Base-by-base conservation (phyloP, 2,888 invertebrate species). In the Macropis europaea region DNA sequence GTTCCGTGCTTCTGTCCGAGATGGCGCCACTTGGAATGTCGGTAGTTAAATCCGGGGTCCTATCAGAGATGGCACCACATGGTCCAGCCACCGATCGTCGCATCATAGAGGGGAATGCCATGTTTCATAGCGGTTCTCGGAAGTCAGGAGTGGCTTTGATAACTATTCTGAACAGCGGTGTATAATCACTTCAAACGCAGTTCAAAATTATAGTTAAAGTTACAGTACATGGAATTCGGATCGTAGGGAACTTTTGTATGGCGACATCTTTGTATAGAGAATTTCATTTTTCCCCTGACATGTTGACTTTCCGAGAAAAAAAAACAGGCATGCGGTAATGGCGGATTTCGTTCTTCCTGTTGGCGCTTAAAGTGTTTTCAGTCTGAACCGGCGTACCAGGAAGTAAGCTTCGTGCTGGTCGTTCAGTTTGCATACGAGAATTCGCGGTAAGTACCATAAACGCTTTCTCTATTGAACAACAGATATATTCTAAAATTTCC, bases 311-410 rank as follows among this genome's bases (percentile, higher is more conserved):
- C 13, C 13, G n/a, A n/a, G n/a, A 11, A 11, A 7, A 24, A 32
- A n/a, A 30, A 30, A 9, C 22, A 6, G 17, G 7, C 30, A 40
- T 9, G 3, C 22, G 9, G 3, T 24, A 36, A 73, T 73, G 71
- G 73, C 60, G 3, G 60, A 45, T n/a, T 26, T 50, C 32, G 30
- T 22, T 7, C 61, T 71, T 73, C 73, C 72, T 73, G 71, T 73
- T 73, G 56, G 66, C 73, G 73, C 24, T 70, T 40, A 54, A 72
- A 63, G 42, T 38, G 17, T 34, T 42, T 70, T 50, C 11, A n/a
- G 1, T 34, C 24, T 13, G 22, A 60, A 13, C 45, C 54, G 71
- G 48, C 45, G 26, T 57, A 40, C 38, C 26, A 38, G 30, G 30
- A 32, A 9, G n/a, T 15, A 2, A 47, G 4, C 9, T 13, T 11